Conservation (phyloP, 2,888 invertebrate species). For the Heliconius hortense region DNA sequence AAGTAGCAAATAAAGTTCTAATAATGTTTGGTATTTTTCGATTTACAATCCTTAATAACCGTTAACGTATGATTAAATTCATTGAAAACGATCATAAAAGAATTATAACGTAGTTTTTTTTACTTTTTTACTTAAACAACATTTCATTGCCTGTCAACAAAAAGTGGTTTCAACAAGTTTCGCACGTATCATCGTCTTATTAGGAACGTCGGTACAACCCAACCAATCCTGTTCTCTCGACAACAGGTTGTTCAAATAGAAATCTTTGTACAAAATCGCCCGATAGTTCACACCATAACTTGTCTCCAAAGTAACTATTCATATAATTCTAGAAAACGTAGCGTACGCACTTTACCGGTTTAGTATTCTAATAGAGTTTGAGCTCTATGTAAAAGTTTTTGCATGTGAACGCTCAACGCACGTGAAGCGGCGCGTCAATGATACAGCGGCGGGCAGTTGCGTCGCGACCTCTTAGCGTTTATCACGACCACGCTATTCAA, state of each 20-base stretch:
- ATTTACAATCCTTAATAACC: background rate
- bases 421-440: slow-evolving; percentile 73
- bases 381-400: slow-evolving; percentile 71
- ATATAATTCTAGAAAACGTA: slow-evolving; percentile 26
- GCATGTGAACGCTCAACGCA: slow-evolving; percentile 64
- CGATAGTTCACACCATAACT: background rate
- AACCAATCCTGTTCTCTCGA: slow-evolving; percentile 13
- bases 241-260: slow-evolving; percentile 18
- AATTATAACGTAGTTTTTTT: background rate
- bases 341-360: slow-evolving; percentile 29
- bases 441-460: slow-evolving; percentile 71
- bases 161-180: slow-evolving; percentile 20
- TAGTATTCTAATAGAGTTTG: slow-evolving; percentile 59
- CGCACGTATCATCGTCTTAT: slow-evolving; percentile 23
- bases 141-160: slow-evolving; percentile 13
- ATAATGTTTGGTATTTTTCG: background rate
- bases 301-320: background rate
- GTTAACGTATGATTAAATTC: background rate
- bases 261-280: slow-evolving; percentile 15
- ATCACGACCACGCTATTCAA: slow-evolving; percentile 60
- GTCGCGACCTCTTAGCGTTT: slow-evolving; percentile 71
- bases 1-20: too few species aligned
- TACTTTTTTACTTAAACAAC: background rate
- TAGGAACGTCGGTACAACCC: slow-evolving; percentile 19
- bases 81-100: background rate